Base-by-base conservation (phyloP, 2,888 invertebrate species). In the Hirtodrosophila histrioides region DNA sequence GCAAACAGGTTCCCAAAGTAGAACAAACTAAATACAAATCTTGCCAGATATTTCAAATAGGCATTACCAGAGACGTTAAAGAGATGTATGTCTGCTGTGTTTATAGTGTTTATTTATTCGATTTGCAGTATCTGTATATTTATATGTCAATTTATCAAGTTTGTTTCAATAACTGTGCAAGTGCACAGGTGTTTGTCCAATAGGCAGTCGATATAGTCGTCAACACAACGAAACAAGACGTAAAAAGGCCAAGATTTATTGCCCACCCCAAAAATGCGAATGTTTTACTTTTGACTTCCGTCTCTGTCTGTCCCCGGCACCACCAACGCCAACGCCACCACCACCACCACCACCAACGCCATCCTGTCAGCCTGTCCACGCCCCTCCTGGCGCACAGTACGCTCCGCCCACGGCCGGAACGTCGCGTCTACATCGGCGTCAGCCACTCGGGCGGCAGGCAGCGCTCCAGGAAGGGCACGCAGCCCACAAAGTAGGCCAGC, bases 381-480 rank as follows among this genome's bases (percentile, higher is more conserved):
- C 43, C 44, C n/a, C n/a, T n/a, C n/a, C n/a, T n/a, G n/a, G 24
- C 33, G 36, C 31, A 24, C 31, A 17, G n/a, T 10, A 23, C 4
- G 53, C 17, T 36, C 53, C 64, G 45, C 46, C 54, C 63, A 41
- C 40, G 17, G 17, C 3, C 0, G 41, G 4, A 8, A 40, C 17
- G 36, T 0, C 31, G 8, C 27, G 7, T 27, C 29, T 51, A 57
- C 27, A 27, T 39, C 35, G 70, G 63, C 0, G 73, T 40, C 0
- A 73, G 23, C 78, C 68, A 82, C 3, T 76, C 69, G 8, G 96
- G 96, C 45, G 98, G 98, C 89, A 99, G 93, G 90, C 97, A 98
- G 70, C 97, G 94, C 91, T 99, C 98, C 33, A 99, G 94, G 93
- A 99, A 99, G 66, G 99, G 99, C 80, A 99, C 97, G 92, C 98